Conservation (phyloP, 2,888 invertebrate genomes). For the Gastrophysa polygoni region DNA sequence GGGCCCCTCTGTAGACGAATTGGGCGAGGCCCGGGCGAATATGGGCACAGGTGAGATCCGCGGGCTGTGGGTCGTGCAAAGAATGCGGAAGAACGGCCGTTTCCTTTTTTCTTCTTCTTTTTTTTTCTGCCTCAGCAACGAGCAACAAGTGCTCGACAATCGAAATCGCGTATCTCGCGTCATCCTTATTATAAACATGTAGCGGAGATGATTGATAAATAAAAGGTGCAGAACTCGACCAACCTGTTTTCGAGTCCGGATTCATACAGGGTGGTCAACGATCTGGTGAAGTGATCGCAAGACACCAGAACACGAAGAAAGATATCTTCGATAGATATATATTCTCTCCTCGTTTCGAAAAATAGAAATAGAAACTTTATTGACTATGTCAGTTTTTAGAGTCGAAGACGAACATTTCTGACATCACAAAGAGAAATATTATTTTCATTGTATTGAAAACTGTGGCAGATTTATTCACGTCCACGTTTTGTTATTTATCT, state of each 20-base stretch:
- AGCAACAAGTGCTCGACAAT: conserved; percentile 8
- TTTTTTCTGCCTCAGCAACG: conserved; percentile 1
- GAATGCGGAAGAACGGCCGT: conserved; percentile 44
- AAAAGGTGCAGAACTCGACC: background rate
- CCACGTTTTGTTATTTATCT: no score
- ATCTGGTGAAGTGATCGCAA: no score
- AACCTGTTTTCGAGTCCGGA: background rate
- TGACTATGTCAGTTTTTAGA: no score
- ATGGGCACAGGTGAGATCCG: conserved; percentile 46
- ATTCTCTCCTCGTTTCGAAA: no score
- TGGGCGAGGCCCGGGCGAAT: conserved; percentile 42
- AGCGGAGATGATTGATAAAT: background rate
- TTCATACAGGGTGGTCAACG: no score
- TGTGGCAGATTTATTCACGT: no score
- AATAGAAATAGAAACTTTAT: no score
- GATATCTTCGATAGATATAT: no score
- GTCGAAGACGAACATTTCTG: no score
- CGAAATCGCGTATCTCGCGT: background rate
- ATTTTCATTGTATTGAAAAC: no score
- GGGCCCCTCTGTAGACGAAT: background rate
- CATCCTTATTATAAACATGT: background rate
- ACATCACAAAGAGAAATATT: no score
- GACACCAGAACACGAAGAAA: no score
- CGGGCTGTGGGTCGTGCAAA: conserved; percentile 42
- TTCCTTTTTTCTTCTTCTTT: conserved; percentile 23